phyloP scores from a whole-genome alignment of 2,113 vertebrate genomes.

The Myiagra hebetior region DNA sequence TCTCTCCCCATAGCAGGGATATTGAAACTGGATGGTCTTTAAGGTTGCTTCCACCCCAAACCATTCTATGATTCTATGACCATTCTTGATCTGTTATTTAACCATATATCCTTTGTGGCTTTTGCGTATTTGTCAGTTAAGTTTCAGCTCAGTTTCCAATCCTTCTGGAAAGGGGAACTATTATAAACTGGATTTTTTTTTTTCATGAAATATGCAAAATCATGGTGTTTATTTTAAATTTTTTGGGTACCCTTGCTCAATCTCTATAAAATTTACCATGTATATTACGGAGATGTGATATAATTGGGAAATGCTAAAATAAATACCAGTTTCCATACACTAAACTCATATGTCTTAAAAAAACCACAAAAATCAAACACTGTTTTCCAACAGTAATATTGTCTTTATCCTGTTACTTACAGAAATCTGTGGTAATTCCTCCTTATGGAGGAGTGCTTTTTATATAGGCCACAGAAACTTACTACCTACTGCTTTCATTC shows the following conservation, averaged over 20 bases:
- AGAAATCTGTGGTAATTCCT: not conserved
- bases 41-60: not conserved
- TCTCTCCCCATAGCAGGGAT: not conserved
- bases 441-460: not conserved
- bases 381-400: not conserved
- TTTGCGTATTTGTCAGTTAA: not conserved
- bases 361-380: not conserved
- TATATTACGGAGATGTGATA: not conserved
- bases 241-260: not conserved
- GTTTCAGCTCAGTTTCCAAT: not conserved
- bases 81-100: not conserved
- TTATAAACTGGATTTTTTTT: not conserved
- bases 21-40: not conserved
- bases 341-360: not conserved
- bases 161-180: not conserved
- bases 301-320: not conserved
- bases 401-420: not conserved
- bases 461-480: not conserved
- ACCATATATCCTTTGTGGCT: not conserved
- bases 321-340: not conserved
- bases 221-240: not conserved
- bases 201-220: not conserved
- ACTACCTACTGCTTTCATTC: not conserved
- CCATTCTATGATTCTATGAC: not conserved
- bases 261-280: not conserved